phyloP scores from a whole-genome alignment of 2,888 invertebrate genomes.

The Phorcus lineatus region DNA sequence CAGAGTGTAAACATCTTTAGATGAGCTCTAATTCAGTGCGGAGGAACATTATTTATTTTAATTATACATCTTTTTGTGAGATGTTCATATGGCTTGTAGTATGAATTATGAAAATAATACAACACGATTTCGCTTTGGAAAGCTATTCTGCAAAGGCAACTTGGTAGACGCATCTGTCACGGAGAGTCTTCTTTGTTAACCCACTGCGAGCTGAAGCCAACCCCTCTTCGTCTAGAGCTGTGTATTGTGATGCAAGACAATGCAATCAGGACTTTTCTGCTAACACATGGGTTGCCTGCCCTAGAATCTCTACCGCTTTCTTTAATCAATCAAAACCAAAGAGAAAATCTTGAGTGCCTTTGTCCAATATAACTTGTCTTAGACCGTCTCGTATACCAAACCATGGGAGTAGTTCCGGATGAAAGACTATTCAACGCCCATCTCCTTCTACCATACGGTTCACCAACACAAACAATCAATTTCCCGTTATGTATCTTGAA shows the following conservation, averaged over 20 bases:
- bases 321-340: slow-evolving; percentile 30
- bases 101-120: slow-evolving; percentile 28
- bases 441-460: too few relatives aligned
- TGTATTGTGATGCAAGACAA: slow-evolving; percentile 33
- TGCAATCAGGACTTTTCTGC: slow-evolving; percentile 24
- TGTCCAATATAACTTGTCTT: slow-evolving; percentile 11
- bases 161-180: slow-evolving; percentile 26
- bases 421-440: too few relatives aligned
- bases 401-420: too few relatives aligned
- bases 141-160: neutral
- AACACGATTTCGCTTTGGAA: slow-evolving; percentile 14
- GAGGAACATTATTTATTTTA: slow-evolving; percentile 21
- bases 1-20: too few relatives aligned
- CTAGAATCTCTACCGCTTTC: slow-evolving; percentile 25
- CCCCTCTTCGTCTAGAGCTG: neutral
- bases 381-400: too few relatives aligned
- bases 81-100: neutral
- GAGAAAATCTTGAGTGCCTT: slow-evolving; percentile 27
- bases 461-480: neutral
- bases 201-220: neutral
- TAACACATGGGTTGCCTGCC: slow-evolving; percentile 32
- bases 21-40: neutral
- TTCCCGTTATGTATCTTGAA: neutral
- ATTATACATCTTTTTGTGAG: slow-evolving; percentile 15
- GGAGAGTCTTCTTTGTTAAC: slow-evolving; percentile 20